Conservation (phyloP, 1,140 invertebrate species). For the Lerema accius region DNA sequence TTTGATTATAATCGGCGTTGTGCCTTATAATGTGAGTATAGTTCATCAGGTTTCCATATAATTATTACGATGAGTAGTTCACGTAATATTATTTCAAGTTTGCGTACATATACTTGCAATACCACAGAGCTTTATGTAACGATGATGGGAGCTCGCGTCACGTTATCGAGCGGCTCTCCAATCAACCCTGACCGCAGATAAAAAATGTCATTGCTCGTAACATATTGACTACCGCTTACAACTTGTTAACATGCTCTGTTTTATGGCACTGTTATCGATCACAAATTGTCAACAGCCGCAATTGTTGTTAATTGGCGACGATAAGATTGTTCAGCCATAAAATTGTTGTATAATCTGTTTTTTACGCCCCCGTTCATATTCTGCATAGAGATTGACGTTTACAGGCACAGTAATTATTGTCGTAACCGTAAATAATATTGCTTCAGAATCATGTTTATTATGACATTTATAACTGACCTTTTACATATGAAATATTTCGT, state of each 20-base stretch:
- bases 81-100: constrained; percentile 24
- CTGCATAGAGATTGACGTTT: constrained; percentile 2
- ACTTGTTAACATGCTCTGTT: constrained; percentile 1
- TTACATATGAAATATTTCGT: background rate
- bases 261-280: constrained; percentile 23
- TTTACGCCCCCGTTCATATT: constrained; percentile 14
- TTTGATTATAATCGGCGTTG: background rate
- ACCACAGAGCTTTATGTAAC: constrained; percentile 25
- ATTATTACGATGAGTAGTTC: constrained; percentile 5
- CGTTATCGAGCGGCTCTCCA: constrained; percentile 25
- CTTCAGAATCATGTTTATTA: background rate
- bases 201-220: constrained; percentile 17
- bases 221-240: constrained; percentile 3
- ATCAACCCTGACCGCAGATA: constrained; percentile 28
- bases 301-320: constrained; percentile 25
- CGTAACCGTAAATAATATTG: constrained; percentile 3
- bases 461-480: background rate
- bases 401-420: background rate
- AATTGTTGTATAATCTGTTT: constrained; percentile 20
- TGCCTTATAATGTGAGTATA: background rate
- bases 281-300: constrained; percentile 22
- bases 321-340: constrained; percentile 23
- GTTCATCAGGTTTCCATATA: constrained; percentile 11
- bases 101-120: constrained; percentile 13
- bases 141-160: constrained; percentile 17